A percentile compares a stretch with the other conserved stretches of the same genome.
These are phyloP conservation scores for Pseudobourletiella spinata DNA, from an alignment of 1,140 invertebrate species.

Conservation along the genomic window DNA sequence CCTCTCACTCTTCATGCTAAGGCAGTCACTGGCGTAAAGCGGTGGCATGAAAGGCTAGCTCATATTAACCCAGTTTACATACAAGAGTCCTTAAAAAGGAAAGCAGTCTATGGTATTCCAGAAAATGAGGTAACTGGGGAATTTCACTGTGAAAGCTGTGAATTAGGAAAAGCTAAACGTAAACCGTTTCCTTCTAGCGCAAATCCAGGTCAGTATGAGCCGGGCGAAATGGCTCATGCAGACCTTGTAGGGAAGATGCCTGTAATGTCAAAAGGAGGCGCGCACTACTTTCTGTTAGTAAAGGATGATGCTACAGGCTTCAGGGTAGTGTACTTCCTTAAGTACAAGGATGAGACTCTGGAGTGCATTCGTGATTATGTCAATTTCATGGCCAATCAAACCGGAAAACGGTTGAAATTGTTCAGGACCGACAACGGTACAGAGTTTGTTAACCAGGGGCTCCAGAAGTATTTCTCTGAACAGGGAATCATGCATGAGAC, in stretches of 20 bases:
- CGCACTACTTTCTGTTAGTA: constrained; percentile 34
- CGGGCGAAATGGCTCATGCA: not conserved
- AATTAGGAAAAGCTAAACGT: not conserved
- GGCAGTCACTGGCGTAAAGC: not conserved
- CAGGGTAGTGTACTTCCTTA: constrained; percentile 41
- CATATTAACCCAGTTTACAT: not conserved
- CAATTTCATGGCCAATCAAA: constrained; percentile 13
- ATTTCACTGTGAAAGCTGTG: not conserved
- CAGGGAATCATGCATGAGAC: constrained; percentile 36
- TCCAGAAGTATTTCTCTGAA: constrained; percentile 29
- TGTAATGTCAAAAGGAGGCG: not conserved
- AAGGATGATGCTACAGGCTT: constrained; percentile 43
- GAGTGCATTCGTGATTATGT: constrained; percentile 39
- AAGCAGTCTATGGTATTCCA: not conserved
- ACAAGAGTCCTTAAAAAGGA: not conserved
- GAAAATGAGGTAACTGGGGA: not conserved
- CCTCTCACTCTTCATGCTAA: not conserved
- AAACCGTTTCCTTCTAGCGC: not conserved
- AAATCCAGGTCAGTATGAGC: not conserved
- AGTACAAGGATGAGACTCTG: constrained; percentile 40
- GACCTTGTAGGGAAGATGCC: constrained; percentile 6
- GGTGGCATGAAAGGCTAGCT: not conserved
- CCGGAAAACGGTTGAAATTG: constrained; percentile 7
- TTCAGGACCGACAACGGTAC: constrained; percentile 27
- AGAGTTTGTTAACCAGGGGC: constrained; percentile 15